Evolutionary conservation across 2,113 vertebrate genomes (phyloP).

Genomic region (Platycercus adscitus): DNA sequence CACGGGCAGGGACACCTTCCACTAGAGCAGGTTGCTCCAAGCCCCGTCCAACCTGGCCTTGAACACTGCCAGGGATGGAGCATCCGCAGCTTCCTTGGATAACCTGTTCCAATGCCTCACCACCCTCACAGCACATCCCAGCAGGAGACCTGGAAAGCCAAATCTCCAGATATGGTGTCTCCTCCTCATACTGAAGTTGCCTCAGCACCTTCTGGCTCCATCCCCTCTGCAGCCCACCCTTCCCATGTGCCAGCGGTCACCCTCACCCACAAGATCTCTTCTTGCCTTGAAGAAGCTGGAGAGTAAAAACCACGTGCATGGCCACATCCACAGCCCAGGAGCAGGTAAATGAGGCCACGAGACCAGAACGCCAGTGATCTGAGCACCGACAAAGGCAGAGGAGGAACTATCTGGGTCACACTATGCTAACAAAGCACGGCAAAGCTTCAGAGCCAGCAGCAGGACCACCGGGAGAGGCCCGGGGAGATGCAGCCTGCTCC

Average conservation of each 20-base stretch:
- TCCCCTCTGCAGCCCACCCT: background rate
- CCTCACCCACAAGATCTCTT: background rate
- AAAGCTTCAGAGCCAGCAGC: background rate
- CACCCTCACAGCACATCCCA: background rate
- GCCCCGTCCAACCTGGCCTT: background rate
- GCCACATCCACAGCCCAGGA: background rate
- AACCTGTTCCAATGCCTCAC: background rate
- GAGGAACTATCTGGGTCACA: background rate
- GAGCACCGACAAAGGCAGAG: background rate
- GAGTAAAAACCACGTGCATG: background rate
- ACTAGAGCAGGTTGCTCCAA: background rate
- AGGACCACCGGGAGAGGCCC: background rate
- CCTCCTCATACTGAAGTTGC: background rate
- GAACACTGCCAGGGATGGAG: background rate
- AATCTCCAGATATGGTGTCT: background rate
- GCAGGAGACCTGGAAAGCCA: background rate
- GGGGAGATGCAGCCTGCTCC: background rate
- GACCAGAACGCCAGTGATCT: background rate
- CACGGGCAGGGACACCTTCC: background rate
- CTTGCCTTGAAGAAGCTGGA: background rate
- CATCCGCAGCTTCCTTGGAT: background rate
- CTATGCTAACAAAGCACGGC: background rate
- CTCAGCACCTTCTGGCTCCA: background rate
- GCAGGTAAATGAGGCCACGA: background rate
- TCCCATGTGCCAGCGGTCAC: rapidly evolving